Evolutionary conservation across 2,888 invertebrate genomes (phyloP), one percentile per base, ranked within the genome.

Genomic region (Agonopterix alstromeriana): DNA sequence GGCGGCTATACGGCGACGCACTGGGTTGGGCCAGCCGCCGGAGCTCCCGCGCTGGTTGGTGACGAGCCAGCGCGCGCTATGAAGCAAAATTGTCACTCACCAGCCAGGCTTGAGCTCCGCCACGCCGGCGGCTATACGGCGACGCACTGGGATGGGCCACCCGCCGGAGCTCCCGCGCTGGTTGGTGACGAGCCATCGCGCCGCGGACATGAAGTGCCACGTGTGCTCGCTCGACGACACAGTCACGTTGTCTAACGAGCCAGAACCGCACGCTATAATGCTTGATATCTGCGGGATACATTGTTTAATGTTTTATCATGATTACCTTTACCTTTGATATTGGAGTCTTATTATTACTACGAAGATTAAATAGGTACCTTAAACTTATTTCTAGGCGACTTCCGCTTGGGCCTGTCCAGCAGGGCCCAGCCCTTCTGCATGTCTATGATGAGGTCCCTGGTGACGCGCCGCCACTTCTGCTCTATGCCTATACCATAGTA

Each of bases 121-220:
- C 77, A 94, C 94, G 17, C 94, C 94, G 43, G 92, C 87, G 1
- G 93, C 92, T 59, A 94, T 91, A 82, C 91, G 93, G 69, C 97
- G 90, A 50, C 92, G 91, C 45, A 97, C 98, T 47, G 95, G 95
- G 71, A 97, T 96, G 45, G 96, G 92, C 97, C 98, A 99, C 53
- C 98, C 99, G 44, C 99, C 99, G 12, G 93, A 92, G 58, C 91
- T 90, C 47, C 90, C 74, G 72, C 98, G 95, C 87, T 99, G 99
- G 81, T 94, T 91, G 35, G 90, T 88, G 42, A 96, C 93, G 74
- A 99, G 94, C 98, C 98, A 99, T 64, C 95, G 93, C 43, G 97
- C 97, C 8, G 98, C 96, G 77, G 95, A 94, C 71, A 94, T 94
- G 89, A 99, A 98, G 78, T 97, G 95, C 57, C 94, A 93, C 84